These are phyloP conservation scores for Stigmatopora nigra DNA, from an alignment of 2,113 vertebrate genomes.

Conservation along the genomic window DNA sequence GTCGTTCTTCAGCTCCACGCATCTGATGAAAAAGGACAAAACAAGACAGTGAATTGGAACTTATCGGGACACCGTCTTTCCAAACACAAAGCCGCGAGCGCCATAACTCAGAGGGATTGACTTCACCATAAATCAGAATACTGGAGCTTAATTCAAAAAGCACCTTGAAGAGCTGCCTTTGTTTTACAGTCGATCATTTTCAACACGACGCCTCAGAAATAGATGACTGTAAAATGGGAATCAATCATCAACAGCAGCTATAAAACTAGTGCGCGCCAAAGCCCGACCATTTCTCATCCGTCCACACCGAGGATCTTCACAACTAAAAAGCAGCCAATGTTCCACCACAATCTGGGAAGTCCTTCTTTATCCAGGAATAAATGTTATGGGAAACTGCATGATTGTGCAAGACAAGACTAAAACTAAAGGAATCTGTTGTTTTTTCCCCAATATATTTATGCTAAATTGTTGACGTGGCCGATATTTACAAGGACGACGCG, in stretches of 20 bases:
- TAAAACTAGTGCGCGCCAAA: neutral
- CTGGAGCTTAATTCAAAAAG: neutral
- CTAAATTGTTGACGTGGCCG: too few relatives aligned
- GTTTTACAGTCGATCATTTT: slow-evolving; percentile 1
- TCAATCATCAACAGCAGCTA: neutral
- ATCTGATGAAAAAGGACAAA: slow-evolving; percentile 48
- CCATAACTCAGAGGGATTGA: neutral
- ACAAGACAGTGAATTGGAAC: neutral
- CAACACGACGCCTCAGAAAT: neutral
- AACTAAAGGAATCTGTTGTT: too few relatives aligned
- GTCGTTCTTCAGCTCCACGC: slow-evolving; percentile 89
- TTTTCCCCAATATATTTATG: too few relatives aligned
- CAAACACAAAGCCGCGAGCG: neutral
- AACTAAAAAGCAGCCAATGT: neutral
- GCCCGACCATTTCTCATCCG: neutral
- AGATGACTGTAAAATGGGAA: neutral
- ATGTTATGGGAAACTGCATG: neutral
- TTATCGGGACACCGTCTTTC: neutral
- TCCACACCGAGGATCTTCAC: neutral
- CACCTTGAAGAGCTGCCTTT: neutral
- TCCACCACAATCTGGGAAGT: neutral
- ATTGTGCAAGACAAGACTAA: neutral
- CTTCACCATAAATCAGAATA: neutral
- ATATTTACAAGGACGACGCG: too few relatives aligned
- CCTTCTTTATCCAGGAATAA: neutral